Conservation (phyloP, 2,888 invertebrate species). For the Calliphora vomitoria region DNA sequence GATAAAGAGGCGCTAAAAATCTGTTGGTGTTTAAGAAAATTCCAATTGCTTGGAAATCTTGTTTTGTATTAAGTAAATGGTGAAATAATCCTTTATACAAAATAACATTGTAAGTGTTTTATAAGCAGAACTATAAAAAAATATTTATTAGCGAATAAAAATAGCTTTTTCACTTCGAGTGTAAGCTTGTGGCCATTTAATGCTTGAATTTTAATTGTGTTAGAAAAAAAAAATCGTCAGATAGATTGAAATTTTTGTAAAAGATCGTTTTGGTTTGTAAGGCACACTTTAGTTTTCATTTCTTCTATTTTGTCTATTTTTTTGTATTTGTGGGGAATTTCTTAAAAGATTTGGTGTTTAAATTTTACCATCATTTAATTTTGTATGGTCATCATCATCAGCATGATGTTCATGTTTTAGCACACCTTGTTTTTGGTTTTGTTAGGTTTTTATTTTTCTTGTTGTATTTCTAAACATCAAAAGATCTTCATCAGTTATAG, state of each 20-base stretch:
- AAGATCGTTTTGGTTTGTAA: neutral
- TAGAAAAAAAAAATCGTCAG: neutral
- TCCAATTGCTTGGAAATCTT: constrained; percentile 2
- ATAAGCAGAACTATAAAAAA: neutral
- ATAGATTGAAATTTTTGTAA: constrained; percentile 5
- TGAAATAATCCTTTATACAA: neutral
- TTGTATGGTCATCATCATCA: constrained; percentile 69
- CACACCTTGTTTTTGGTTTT: constrained; percentile 66
- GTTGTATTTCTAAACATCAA: constrained; percentile 36
- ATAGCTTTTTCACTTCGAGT: neutral
- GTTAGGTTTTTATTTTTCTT: neutral
- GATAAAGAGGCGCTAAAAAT: constrained; percentile 58
- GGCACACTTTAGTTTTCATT: constrained; percentile 21
- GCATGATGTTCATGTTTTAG: constrained; percentile 68
- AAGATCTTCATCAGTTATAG: constrained; percentile 72
- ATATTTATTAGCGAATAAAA: neutral
- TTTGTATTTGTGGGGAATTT: neutral
- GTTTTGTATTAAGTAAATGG: neutral
- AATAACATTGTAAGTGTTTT: neutral
- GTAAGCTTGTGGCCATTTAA: constrained; percentile 2
- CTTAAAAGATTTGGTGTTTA: constrained; percentile 33
- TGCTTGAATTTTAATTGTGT: neutral
- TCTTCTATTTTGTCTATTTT: neutral
- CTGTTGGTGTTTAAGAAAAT: neutral
- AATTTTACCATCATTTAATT: constrained; percentile 55